Evolutionary conservation across 1,140 invertebrate species (phyloP).

Genomic region (Euura lappo): DNA sequence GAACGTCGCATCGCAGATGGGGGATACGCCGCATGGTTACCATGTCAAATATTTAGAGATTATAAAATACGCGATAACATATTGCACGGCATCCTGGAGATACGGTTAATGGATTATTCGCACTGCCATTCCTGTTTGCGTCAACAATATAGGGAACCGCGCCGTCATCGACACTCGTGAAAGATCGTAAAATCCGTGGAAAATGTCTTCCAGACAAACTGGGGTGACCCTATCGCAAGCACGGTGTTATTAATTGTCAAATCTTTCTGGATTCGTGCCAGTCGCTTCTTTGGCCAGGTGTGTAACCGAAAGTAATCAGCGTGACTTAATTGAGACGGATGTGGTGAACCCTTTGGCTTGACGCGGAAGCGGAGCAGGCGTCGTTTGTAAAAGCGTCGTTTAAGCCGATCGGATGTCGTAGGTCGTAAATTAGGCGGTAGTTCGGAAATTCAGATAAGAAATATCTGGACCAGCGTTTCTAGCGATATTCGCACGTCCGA

Average conservation of each 20-base stretch:
- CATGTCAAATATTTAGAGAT: slow-evolving; percentile 50
- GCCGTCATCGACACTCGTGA: background rate
- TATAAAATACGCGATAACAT: slow-evolving; percentile 33
- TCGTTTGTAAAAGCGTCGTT: slow-evolving; percentile 2
- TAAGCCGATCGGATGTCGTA: background rate
- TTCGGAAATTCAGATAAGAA: slow-evolving; percentile 23
- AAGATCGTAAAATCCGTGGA: too few species aligned
- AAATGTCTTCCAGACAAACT: too few species aligned
- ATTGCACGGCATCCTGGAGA: background rate
- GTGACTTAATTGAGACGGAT: slow-evolving; percentile 1
- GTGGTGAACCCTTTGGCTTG: background rate
- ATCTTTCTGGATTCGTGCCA: background rate
- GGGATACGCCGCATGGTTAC: slow-evolving; percentile 30
- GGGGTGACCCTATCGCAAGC: background rate
- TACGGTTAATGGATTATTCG: background rate
- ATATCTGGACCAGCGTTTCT: background rate
- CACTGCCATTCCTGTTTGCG: background rate
- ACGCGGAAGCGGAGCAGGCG: background rate
- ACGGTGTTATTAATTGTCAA: background rate
- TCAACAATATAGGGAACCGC: background rate
- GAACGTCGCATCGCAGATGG: slow-evolving; percentile 42
- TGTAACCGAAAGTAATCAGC: background rate
- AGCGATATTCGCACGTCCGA: too few species aligned
- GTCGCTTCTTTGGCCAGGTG: background rate
- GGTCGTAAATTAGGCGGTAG: slow-evolving; percentile 16